A percentile compares a stretch with the other conserved stretches of the same genome.
Evolutionary conservation across 92 coral and sea anemone genomes (phyloP).

Genomic region (Epizoanthus ramosus): DNA sequence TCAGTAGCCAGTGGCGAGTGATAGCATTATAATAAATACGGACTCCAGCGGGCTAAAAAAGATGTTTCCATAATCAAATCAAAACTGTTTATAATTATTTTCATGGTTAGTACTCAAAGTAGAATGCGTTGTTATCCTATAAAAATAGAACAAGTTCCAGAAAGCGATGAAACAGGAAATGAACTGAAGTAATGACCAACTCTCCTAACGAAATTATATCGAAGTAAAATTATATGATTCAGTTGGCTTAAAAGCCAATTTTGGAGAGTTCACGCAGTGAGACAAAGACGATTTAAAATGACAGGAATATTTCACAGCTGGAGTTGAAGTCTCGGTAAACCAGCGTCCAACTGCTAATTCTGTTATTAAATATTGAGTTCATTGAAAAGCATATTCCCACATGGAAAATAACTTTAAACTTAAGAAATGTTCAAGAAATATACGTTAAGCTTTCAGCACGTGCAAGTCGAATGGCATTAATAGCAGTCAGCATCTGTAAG

Average conservation of each 20-base stretch:
- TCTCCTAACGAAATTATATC: too few species aligned
- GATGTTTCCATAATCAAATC: too few species aligned
- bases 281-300: slow-evolving; percentile 4
- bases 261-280: slow-evolving; percentile 25
- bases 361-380: background rate
- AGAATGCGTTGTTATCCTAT: too few species aligned
- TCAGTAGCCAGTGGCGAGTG: too few species aligned
- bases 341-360: background rate
- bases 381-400: background rate
- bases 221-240: too few species aligned
- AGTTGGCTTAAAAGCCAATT: background rate
- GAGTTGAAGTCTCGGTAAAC: slow-evolving; percentile 28
- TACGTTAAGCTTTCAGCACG: background rate
- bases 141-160: too few species aligned
- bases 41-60: too few species aligned
- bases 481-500: background rate
- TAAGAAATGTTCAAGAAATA: background rate
- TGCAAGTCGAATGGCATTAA: background rate
- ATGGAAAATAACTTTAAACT: background rate
- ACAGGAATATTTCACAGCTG: background rate
- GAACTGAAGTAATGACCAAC: too few species aligned
- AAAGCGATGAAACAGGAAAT: too few species aligned
- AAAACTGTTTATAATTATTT: too few species aligned
- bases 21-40: too few species aligned
- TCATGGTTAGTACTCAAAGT: too few species aligned